These are phyloP conservation scores for Crambe crambe DNA, from an alignment of 37 sponge, comb jelly and placozoan species.

Conservation along the genomic window DNA sequence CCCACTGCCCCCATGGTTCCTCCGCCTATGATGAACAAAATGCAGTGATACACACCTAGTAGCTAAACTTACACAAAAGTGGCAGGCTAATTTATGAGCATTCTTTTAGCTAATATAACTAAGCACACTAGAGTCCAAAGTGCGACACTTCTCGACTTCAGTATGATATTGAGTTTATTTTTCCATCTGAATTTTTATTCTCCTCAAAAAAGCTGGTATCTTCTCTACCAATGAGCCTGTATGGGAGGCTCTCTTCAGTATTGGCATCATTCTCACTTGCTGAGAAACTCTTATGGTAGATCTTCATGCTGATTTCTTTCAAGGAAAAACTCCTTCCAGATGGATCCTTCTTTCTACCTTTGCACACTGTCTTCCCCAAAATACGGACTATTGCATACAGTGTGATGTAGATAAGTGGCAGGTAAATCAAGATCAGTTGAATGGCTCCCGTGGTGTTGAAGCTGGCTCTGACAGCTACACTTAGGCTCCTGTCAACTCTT, in stretches of 20 bases:
- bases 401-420: constrained; percentile 27
- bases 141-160: no score
- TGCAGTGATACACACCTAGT: no score
- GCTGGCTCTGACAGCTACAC: no score
- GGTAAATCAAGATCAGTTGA: constrained; percentile 41
- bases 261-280: neutral
- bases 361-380: neutral
- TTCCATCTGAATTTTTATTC: no score
- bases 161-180: no score
- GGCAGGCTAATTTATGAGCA: no score
- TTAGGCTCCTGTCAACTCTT: neutral
- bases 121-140: no score
- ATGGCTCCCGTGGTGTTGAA: constrained; percentile 7
- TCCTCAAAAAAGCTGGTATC: neutral
- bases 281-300: neutral
- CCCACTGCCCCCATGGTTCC: no score
- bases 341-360: neutral
- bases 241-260: neutral
- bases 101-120: no score
- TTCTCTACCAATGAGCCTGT: neutral
- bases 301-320: neutral
- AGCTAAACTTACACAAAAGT: no score
- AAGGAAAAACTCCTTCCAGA: neutral
- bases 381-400: neutral
- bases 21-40: no score